phyloP scores from a whole-genome alignment of 1,140 invertebrate genomes.

The Rhizoglyphus robini region DNA sequence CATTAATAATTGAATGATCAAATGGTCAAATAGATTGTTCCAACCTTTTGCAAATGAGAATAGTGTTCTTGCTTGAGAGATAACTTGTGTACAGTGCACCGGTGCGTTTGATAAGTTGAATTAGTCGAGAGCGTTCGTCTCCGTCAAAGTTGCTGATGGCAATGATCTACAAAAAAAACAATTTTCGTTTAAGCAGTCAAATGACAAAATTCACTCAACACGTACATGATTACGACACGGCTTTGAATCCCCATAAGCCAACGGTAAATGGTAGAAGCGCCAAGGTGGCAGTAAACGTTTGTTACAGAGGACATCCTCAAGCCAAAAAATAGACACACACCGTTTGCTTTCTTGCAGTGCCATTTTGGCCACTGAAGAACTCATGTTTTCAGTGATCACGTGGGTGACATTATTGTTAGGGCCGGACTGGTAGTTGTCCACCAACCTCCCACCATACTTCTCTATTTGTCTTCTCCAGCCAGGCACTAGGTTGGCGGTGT shows the following conservation, averaged over 20 bases:
- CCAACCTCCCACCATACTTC: conserved; percentile 76
- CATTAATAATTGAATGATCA: conserved; percentile 11
- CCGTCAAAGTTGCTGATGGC: conserved; percentile 69
- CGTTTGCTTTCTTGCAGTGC: conserved; percentile 62
- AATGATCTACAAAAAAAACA: conserved; percentile 39
- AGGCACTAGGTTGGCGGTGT: conserved; percentile 35
- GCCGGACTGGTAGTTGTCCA: conserved; percentile 59
- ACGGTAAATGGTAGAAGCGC: conserved; percentile 77
- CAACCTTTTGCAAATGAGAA: conserved; percentile 44
- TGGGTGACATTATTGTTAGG: conserved; percentile 5
- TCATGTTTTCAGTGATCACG: not conserved
- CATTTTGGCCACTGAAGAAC: conserved; percentile 33
- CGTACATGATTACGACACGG: conserved; percentile 44
- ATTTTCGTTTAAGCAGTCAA: not conserved
- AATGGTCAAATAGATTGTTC: conserved; percentile 17
- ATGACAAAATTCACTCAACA: not conserved
- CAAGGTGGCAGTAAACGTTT: conserved; percentile 75
- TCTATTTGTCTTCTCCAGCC: conserved; percentile 68
- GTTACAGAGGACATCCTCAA: conserved; percentile 70
- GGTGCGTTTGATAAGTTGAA: conserved; percentile 61
- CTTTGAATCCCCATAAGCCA: conserved; percentile 50
- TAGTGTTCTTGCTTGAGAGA: conserved; percentile 42
- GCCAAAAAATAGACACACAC: conserved; percentile 84
- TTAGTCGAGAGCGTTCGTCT: conserved; percentile 62
- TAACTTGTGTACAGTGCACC: conserved; percentile 64